phyloP scores from a whole-genome alignment of 2,888 invertebrate species.

The Cistogaster globosa region DNA sequence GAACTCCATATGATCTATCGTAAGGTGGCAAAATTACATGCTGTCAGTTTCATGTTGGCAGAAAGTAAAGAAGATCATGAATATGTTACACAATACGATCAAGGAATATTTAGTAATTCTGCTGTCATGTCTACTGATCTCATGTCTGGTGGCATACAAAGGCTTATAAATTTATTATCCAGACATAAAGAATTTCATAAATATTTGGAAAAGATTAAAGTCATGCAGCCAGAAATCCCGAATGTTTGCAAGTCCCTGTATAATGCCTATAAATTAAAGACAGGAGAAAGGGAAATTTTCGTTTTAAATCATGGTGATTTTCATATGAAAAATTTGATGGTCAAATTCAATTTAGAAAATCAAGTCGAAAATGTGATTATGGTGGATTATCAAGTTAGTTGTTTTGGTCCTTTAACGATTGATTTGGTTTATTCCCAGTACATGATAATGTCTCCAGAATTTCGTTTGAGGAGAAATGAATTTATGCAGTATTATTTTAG shows the following conservation, averaged over 20 bases:
- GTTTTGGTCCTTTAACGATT: conserved; percentile 73
- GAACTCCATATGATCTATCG: conserved; percentile 71
- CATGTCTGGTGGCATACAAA: conserved; percentile 62
- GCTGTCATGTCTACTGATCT: conserved; percentile 45
- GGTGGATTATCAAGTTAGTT: conserved; percentile 77
- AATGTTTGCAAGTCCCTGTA: conserved; percentile 43
- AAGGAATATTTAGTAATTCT: conserved; percentile 48
- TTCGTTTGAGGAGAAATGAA: conserved; percentile 73
- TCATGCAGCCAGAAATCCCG: conserved; percentile 60
- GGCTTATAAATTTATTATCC: conserved; percentile 72
- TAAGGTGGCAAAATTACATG: conserved; percentile 77
- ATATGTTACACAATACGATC: conserved; percentile 49
- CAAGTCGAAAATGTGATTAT: conserved; percentile 56
- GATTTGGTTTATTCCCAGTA: conserved; percentile 76
- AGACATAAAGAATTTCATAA: conserved; percentile 61
- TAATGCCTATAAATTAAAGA: conserved; percentile 32
- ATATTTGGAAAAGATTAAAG: conserved; percentile 73
- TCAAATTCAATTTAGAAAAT: conserved; percentile 68
- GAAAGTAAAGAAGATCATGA: conserved; percentile 48
- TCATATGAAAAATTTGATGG: conserved; percentile 78
- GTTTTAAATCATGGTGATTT: conserved; percentile 79
- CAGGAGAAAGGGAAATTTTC: conserved; percentile 58
- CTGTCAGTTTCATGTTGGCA: conserved; percentile 71
- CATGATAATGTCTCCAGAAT: conserved; percentile 73
- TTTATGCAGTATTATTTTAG: conserved; percentile 75